phyloP scores from a whole-genome alignment of 2,797 vertebrate genomes.

The Liasis olivaceus region DNA sequence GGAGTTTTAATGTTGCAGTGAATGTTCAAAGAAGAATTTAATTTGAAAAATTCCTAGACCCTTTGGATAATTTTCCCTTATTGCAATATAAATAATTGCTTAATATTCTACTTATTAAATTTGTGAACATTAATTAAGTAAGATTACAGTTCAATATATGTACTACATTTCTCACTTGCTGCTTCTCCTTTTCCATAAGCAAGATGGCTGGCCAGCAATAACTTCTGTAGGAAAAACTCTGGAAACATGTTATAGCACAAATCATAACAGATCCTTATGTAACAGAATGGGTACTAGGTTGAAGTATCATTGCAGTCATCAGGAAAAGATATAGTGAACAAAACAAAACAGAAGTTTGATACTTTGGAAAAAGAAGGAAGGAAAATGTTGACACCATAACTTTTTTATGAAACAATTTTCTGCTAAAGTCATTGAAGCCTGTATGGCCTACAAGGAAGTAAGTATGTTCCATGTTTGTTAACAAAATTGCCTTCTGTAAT shows the following conservation, averaged over 20 bases:
- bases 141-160: constrained; percentile 47
- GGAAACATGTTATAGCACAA: constrained; percentile 53
- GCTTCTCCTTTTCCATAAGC: constrained; percentile 51
- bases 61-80: constrained; percentile 49
- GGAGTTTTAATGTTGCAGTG: constrained; percentile 4
- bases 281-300: constrained; percentile 42
- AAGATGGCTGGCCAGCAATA: constrained; percentile 45
- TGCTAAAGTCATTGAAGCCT: not conserved
- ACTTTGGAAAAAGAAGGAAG: not conserved
- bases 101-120: constrained; percentile 62
- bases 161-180: constrained; percentile 1
- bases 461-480: not conserved
- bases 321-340: constrained; percentile 37
- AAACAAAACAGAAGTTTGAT: constrained; percentile 33
- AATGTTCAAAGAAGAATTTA: constrained; percentile 50
- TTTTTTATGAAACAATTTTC: not conserved
- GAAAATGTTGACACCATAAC: not conserved
- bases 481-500: too few relatives aligned
- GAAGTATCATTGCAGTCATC: constrained; percentile 34
- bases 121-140: constrained; percentile 65
- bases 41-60: constrained; percentile 37
- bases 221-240: constrained; percentile 37
- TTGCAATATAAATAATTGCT: constrained; percentile 61
- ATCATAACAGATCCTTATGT: constrained; percentile 33
- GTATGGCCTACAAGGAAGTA: not conserved